Evolutionary conservation across 2,888 invertebrate species (phyloP), one percentile per base, ranked within the genome.

Genomic region (Hydropsyche betteni): DNA sequence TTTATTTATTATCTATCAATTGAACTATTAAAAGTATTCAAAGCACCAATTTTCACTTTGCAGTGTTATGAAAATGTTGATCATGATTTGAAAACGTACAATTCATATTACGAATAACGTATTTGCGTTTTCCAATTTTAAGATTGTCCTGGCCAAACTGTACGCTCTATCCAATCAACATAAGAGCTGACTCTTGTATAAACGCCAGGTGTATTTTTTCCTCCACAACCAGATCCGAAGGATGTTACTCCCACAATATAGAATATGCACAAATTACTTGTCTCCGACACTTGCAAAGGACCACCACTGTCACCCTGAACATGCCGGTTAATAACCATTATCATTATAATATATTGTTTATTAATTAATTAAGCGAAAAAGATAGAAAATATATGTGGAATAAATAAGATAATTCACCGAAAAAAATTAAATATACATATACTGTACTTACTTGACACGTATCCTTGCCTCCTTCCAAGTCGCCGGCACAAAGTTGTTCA

Each of bases 401-500:
- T 24, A 24, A 24, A 24, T 24, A 24, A 24, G 24, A 24, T 24
- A 24, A 24, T 24, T 24, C 24, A 24, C 24, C 24, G 3, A 52
- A 52, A 50, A 44, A 10, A 8, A 69, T 50, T 1, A 8, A 44
- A 16, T 12, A 8, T 14, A 50, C 24, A 16, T n/a, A 50, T 34
- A 5, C 10, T n/a, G 34, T n/a, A 36, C 16, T 10, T 61, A 77
- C 77, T 61, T 71, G 77, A 52, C 85, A 85, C 0, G 85, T 85
- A 77, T 85, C 85, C 75, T 82, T 84, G 14, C 84, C 85, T 3
- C 84, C 84, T 0, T 81, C 80, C 44, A 84, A 79, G 58, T 83
- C 82, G 1, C 86, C 86, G 4, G 86, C 87, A 79, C 86, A n/a
- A n/a, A n/a, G n/a, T n/a, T n/a, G n/a, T n/a, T n/a, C n/a, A n/a